Evolutionary conservation across 1,140 invertebrate genomes (phyloP).

Genomic region (Lepeophtheirus salmonis): DNA sequence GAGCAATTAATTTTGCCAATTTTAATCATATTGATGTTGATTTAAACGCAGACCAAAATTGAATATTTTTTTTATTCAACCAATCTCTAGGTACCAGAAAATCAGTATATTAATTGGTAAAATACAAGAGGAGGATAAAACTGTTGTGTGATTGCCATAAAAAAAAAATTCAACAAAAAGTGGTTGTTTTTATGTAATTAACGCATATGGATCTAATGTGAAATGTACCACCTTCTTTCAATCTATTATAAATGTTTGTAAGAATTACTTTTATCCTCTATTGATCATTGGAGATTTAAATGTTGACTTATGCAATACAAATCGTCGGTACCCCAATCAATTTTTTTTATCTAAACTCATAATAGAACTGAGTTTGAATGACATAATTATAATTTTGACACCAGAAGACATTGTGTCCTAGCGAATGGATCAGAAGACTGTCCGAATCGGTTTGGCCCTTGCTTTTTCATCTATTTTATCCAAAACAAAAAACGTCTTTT

Average conservation of each 20-base stretch:
- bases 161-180: not conserved
- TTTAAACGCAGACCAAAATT: too few relatives aligned
- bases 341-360: not conserved
- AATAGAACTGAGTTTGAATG: not conserved
- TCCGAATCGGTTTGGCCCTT: not conserved
- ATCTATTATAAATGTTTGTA: not conserved
- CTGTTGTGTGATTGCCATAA: not conserved
- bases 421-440: not conserved
- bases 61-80: too few relatives aligned
- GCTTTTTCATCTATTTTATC: not conserved
- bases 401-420: not conserved
- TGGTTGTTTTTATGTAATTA: not conserved
- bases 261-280: not conserved
- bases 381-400: not conserved
- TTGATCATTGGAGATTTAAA: not conserved
- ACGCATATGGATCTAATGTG: not conserved
- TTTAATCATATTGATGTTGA: too few relatives aligned
- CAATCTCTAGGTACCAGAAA: too few relatives aligned
- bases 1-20: too few relatives aligned
- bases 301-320: not conserved
- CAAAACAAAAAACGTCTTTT: not conserved
- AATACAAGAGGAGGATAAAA: too few relatives aligned
- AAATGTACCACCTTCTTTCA: not conserved
- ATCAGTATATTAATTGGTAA: too few relatives aligned
- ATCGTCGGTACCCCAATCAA: not conserved